These are phyloP conservation scores for Augiades crinisus DNA, from an alignment of 2,888 invertebrate genomes.

Conservation along the genomic window DNA sequence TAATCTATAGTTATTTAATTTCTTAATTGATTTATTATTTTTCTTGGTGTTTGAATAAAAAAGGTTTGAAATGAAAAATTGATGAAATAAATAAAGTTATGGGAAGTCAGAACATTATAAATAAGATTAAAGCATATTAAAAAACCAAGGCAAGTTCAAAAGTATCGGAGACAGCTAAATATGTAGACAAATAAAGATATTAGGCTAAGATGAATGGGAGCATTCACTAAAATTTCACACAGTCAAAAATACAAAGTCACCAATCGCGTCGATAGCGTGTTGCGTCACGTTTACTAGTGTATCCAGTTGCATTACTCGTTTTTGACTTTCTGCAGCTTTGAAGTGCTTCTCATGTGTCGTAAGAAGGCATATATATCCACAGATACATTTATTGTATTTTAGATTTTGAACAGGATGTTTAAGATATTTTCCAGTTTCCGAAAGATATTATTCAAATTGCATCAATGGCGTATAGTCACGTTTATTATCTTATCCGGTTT, in stretches of 20 bases:
- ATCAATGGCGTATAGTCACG: too few species aligned
- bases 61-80: constrained; percentile 4
- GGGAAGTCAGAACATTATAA: constrained; percentile 4
- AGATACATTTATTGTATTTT: too few species aligned
- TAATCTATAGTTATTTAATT: constrained; percentile 17
- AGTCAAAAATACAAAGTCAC: constrained; percentile 8
- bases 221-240: constrained; percentile 18
- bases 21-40: constrained; percentile 2
- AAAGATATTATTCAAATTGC: too few species aligned
- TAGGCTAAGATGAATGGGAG: constrained; percentile 1
- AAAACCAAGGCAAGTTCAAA: constrained; percentile 4
- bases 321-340: too few species aligned
- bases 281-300: constrained; percentile 11
- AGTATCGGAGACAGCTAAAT: constrained; percentile 2
- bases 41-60: constrained; percentile 2
- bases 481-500: too few species aligned
- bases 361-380: too few species aligned
- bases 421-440: too few species aligned
- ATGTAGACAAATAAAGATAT: background rate
- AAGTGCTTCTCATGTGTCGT: too few species aligned
- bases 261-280: background rate
- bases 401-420: too few species aligned
- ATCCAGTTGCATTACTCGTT: too few species aligned
- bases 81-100: background rate
- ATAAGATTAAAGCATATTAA: background rate